Percentiles rank a stretch among this genome's conserved stretches.
Evolutionary conservation across 2,888 invertebrate genomes (phyloP).

Genomic region (Agriopis marginaria): DNA sequence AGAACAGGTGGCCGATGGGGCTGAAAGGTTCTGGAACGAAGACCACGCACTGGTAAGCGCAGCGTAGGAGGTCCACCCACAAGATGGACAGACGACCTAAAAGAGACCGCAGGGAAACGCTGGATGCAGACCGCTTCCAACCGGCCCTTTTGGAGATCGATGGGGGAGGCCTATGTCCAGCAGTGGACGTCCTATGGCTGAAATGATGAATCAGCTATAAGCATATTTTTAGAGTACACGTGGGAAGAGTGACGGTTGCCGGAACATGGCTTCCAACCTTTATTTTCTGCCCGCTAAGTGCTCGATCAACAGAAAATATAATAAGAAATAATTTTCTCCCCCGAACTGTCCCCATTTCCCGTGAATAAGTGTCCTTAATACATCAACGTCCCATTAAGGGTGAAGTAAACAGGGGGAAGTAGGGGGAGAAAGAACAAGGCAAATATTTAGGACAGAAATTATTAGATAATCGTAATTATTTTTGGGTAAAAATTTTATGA

Average conservation of each 20-base stretch:
- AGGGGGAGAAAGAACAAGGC: not conserved
- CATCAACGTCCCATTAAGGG: conserved; percentile 33
- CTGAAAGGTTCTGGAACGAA: too few relatives aligned
- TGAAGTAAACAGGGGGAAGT: conserved; percentile 6
- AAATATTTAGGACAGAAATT: conserved; percentile 12
- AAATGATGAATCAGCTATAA: not conserved
- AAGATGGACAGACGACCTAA: too few relatives aligned
- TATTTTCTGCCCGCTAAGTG: conserved; percentile 17
- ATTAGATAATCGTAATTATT: not conserved
- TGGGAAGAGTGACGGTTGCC: not conserved
- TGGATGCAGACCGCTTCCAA: too few relatives aligned
- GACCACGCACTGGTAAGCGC: too few relatives aligned
- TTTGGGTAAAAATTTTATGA: not conserved
- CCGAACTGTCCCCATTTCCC: conserved; percentile 23
- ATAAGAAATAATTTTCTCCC: conserved; percentile 26
- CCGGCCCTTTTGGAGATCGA: too few relatives aligned
- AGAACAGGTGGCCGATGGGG: too few relatives aligned
- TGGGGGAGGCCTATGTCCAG: too few relatives aligned
- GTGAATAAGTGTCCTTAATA: conserved; percentile 32
- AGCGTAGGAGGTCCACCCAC: too few relatives aligned
- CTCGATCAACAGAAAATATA: conserved; percentile 29
- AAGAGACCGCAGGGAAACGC: too few relatives aligned
- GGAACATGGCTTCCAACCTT: not conserved
- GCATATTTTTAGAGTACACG: not conserved
- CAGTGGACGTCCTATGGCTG: too few relatives aligned